Conservation (phyloP, 2,797 vertebrate species). For the Microctenopoma lineatum region DNA sequence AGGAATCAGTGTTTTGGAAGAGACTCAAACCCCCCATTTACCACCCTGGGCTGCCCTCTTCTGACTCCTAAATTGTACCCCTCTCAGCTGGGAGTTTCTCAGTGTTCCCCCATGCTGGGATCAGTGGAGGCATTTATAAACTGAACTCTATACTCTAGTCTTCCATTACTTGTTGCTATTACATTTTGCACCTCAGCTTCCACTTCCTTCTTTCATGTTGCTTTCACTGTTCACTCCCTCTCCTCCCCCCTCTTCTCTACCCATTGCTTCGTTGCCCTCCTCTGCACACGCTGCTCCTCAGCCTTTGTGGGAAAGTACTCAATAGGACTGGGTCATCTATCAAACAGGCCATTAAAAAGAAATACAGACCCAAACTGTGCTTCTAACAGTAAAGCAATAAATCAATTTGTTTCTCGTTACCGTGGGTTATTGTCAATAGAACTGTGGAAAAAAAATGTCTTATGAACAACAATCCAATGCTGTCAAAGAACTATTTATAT, state of each 20-base stretch:
- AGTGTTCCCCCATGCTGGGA: slow-evolving; percentile 43
- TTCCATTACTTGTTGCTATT: slow-evolving; percentile 30
- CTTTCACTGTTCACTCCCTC: neutral
- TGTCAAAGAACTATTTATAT: slow-evolving; percentile 45
- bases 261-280: slow-evolving; percentile 22
- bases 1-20: slow-evolving; percentile 48
- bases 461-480: slow-evolving; percentile 22
- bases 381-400: slow-evolving; percentile 37
- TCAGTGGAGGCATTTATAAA: slow-evolving; percentile 52
- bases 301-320: slow-evolving; percentile 30
- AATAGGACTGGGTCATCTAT: slow-evolving; percentile 32
- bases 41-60: slow-evolving; percentile 39
- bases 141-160: slow-evolving; percentile 44
- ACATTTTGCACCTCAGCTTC: slow-evolving; percentile 27
- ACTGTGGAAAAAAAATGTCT: slow-evolving; percentile 34
- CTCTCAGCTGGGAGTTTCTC: slow-evolving; percentile 27
- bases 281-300: slow-evolving; percentile 6
- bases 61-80: slow-evolving; percentile 33
- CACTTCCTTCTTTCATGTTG: slow-evolving; percentile 3
- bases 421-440: slow-evolving; percentile 23
- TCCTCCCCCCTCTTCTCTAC: slow-evolving; percentile 1
- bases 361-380: slow-evolving; percentile 20
- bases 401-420: slow-evolving; percentile 35
- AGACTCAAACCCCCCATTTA: slow-evolving; percentile 29
- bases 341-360: slow-evolving; percentile 58